Evolutionary conservation across 2,888 invertebrate species (phyloP).

Genomic region (Drosophila macrospina): DNA sequence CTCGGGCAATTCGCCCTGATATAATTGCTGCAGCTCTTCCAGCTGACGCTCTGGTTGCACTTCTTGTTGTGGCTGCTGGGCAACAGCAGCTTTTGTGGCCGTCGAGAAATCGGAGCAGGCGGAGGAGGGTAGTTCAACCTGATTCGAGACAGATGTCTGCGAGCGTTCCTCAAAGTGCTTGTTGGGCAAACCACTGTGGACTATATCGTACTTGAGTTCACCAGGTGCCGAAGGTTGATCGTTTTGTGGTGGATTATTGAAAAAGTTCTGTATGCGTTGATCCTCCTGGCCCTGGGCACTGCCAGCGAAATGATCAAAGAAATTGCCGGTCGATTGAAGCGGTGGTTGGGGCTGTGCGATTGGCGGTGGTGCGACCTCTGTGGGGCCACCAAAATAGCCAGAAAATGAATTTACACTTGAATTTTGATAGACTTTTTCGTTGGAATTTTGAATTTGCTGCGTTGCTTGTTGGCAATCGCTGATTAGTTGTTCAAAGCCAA

Average conservation of each 20-base stretch:
- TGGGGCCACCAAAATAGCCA: slow-evolving; percentile 52
- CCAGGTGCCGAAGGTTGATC: slow-evolving; percentile 80
- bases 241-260: slow-evolving; percentile 84
- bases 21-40: slow-evolving; percentile 46
- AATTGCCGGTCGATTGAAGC: slow-evolving; percentile 30
- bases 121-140: slow-evolving; percentile 84
- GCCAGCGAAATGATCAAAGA: slow-evolving; percentile 59
- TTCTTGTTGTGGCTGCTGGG: slow-evolving; percentile 1
- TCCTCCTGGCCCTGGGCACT: slow-evolving; percentile 65
- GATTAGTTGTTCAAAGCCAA: slow-evolving; percentile 65
- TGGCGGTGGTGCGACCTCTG: slow-evolving; percentile 26
- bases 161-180: slow-evolving; percentile 78
- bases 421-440: slow-evolving; percentile 54
- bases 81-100: slow-evolving; percentile 12
- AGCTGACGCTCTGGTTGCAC: slow-evolving; percentile 18
- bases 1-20: slow-evolving; percentile 80
- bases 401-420: slow-evolving; percentile 62
- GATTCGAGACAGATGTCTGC: slow-evolving; percentile 82
- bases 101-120: slow-evolving; percentile 84
- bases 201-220: slow-evolving; percentile 84
- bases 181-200: slow-evolving; percentile 80
- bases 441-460: slow-evolving; percentile 30
- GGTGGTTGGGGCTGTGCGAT: slow-evolving; percentile 9
- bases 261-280: slow-evolving; percentile 84
- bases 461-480: slow-evolving; percentile 30